Conservation (phyloP, 2,888 invertebrate species). For the Erebia epiphron region DNA sequence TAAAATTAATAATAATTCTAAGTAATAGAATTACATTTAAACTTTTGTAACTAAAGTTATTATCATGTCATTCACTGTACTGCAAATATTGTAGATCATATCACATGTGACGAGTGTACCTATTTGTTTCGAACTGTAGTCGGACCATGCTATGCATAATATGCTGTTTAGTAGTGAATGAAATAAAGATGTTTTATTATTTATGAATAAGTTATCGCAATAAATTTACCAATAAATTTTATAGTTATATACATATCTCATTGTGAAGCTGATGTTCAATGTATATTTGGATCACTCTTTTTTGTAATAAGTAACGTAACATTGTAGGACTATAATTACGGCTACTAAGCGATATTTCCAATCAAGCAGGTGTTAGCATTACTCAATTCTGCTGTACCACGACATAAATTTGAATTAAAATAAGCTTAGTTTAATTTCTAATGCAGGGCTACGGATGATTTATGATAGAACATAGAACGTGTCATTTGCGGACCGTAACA, state of each 20-base stretch:
- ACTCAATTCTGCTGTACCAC: conserved; percentile 12
- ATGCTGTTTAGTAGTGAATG: conserved; percentile 31
- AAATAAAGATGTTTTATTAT: conserved; percentile 29
- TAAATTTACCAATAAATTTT: conserved; percentile 29
- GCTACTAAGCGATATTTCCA: conserved; percentile 22
- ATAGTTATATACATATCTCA: conserved; percentile 29
- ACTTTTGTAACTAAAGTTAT: conserved; percentile 25
- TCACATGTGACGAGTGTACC: conserved; percentile 23
- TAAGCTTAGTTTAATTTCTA: not conserved
- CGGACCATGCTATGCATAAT: conserved; percentile 38
- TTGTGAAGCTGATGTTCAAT: conserved; percentile 21
- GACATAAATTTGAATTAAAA: not conserved
- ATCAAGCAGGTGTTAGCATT: conserved; percentile 29
- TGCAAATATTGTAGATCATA: conserved; percentile 21
- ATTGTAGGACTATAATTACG: conserved; percentile 16
- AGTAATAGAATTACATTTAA: conserved; percentile 23
- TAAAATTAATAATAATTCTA: conserved; percentile 24
- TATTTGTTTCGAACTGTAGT: conserved; percentile 33
- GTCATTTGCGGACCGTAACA: not conserved
- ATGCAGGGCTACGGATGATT: not conserved
- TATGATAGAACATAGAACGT: not conserved
- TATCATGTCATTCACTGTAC: conserved; percentile 8
- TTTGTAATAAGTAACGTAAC: conserved; percentile 15
- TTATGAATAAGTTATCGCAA: conserved; percentile 31
- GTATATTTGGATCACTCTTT: conserved; percentile 22